Evolutionary conservation across 2,888 invertebrate species (phyloP).

Genomic region (Scelioninae gen. 1): DNA sequence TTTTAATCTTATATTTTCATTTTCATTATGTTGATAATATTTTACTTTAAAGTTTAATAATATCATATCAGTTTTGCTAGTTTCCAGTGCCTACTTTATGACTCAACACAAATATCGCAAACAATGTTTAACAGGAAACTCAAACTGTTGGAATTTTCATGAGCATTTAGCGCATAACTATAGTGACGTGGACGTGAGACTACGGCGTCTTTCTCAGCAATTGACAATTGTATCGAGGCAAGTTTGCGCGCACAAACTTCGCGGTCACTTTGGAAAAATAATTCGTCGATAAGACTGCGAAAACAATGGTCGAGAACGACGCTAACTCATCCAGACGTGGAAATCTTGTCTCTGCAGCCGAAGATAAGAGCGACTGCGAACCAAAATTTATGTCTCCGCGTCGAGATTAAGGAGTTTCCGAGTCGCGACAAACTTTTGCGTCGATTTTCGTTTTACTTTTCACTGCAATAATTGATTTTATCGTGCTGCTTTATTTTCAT

Average conservation of each 20-base stretch:
- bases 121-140: constrained; percentile 28
- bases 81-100: too few relatives aligned
- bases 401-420: constrained; percentile 61
- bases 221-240: constrained; percentile 55
- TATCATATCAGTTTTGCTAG: too few relatives aligned
- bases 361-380: constrained; percentile 54
- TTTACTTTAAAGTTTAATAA: too few relatives aligned
- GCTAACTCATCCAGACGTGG: constrained; percentile 61
- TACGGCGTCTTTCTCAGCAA: too few relatives aligned
- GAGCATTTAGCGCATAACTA: constrained; percentile 39
- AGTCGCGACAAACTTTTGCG: constrained; percentile 59
- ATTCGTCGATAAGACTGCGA: constrained; percentile 46
- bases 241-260: constrained; percentile 50
- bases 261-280: constrained; percentile 64
- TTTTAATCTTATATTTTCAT: too few relatives aligned
- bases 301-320: constrained; percentile 42
- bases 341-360: constrained; percentile 58
- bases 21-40: too few relatives aligned
- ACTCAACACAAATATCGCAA: constrained; percentile 29
- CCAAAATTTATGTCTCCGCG: constrained; percentile 63
- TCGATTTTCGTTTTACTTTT: constrained; percentile 59
- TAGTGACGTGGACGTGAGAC: too few relatives aligned
- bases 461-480: constrained; percentile 65
- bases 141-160: constrained; percentile 57
- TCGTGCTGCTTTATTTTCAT: constrained; percentile 31